Conservation (phyloP, 1,140 invertebrate species). For the Drosophila sp. region DNA sequence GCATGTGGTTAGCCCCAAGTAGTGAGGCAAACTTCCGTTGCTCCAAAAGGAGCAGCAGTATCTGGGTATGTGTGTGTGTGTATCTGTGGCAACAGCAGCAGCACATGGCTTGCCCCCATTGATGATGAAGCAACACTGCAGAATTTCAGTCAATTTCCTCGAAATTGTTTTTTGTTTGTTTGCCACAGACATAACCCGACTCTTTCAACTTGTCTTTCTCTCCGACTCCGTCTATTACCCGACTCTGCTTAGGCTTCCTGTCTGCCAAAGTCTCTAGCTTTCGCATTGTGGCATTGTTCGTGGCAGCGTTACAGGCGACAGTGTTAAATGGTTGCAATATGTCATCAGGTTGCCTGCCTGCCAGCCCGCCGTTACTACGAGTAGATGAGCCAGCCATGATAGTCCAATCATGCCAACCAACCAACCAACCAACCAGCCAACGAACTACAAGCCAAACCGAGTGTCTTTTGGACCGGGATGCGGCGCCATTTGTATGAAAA, state of each 20-base stretch:
- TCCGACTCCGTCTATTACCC: background rate
- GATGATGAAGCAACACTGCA: constrained; percentile 79
- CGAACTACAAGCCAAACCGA: background rate
- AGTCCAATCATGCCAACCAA: constrained; percentile 74
- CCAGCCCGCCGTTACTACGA: constrained; percentile 60
- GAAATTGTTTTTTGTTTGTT: constrained; percentile 82
- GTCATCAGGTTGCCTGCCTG: constrained; percentile 73
- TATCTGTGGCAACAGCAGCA: constrained; percentile 39
- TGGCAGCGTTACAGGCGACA: constrained; percentile 74
- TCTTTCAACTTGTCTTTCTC: constrained; percentile 2
- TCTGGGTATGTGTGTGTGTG: no score
- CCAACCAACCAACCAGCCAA: constrained; percentile 35
- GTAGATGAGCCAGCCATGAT: constrained; percentile 69
- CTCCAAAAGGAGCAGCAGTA: constrained; percentile 35
- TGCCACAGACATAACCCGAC: constrained; percentile 61
- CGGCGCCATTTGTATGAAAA: constrained; percentile 83
- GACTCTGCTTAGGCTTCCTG: constrained; percentile 66
- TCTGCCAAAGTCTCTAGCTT: constrained; percentile 26
- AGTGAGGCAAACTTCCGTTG: constrained; percentile 56
- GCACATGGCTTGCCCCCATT: constrained; percentile 44
- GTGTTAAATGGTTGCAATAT: constrained; percentile 84
- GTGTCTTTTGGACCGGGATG: constrained; percentile 40
- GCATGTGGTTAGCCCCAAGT: constrained; percentile 80
- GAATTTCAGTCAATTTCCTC: constrained; percentile 83
- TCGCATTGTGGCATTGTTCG: constrained; percentile 64